Conservation (phyloP, 2,888 invertebrate genomes). For the Bhutanitis thaidina region DNA sequence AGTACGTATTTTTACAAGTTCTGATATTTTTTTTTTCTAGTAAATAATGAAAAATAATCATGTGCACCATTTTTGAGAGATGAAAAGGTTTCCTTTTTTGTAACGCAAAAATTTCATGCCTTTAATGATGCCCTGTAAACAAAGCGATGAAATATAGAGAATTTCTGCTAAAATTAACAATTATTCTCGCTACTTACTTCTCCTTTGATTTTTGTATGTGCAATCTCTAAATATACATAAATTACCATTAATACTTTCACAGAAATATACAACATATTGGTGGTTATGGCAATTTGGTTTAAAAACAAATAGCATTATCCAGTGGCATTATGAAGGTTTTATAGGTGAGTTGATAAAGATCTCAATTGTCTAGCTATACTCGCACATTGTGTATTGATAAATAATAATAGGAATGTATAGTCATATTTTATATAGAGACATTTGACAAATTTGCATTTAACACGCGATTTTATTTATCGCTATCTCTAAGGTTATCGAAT, state of each 20-base stretch:
- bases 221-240: not conserved
- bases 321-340: slow-evolving; percentile 28
- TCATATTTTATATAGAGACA: not conserved
- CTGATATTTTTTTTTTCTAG: too few relatives aligned
- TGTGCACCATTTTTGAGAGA: too few relatives aligned
- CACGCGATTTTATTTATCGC: slow-evolving; percentile 3
- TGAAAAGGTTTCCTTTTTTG: too few relatives aligned
- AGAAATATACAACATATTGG: slow-evolving; percentile 11
- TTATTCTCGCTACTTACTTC: slow-evolving; percentile 19
- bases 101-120: too few relatives aligned
- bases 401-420: not conserved
- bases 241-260: slow-evolving; percentile 3
- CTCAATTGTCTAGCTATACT: slow-evolving; percentile 30
- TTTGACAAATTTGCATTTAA: not conserved
- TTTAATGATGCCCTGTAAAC: too few relatives aligned
- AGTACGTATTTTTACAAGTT: too few relatives aligned
- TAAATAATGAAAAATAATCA: too few relatives aligned
- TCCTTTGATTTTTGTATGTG: not conserved
- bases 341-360: slow-evolving; percentile 43
- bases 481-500: slow-evolving; percentile 16
- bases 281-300: slow-evolving; percentile 1
- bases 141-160: too few relatives aligned
- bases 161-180: too few relatives aligned
- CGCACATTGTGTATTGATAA: slow-evolving; percentile 21
- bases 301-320: slow-evolving; percentile 1